phyloP scores from a whole-genome alignment of 2,888 invertebrate species.

The Congeria kusceri region DNA sequence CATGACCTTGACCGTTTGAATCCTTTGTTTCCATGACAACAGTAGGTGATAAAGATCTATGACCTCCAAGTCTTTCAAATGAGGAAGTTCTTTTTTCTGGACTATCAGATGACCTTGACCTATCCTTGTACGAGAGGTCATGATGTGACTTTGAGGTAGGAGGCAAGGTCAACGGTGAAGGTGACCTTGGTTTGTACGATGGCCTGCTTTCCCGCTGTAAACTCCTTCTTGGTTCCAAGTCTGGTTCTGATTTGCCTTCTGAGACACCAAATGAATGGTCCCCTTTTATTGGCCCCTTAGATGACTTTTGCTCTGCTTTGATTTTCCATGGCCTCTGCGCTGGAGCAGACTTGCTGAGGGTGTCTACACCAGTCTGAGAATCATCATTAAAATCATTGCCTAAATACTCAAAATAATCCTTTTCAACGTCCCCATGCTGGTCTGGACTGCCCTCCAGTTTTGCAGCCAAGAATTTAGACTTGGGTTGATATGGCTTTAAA shows the following conservation, averaged over 20 bases:
- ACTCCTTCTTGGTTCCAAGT: slow-evolving; percentile 9
- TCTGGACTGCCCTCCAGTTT: slow-evolving; percentile 15
- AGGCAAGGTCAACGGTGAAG: slow-evolving; percentile 54
- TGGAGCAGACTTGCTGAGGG: no score
- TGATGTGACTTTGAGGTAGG: slow-evolving; percentile 36
- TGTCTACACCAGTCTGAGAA: no score
- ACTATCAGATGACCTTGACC: slow-evolving; percentile 43
- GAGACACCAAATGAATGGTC: slow-evolving; percentile 38
- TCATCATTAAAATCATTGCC: slow-evolving; percentile 36
- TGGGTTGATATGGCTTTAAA: slow-evolving; percentile 56
- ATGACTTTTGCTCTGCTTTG: slow-evolving; percentile 2
- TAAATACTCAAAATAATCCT: slow-evolving; percentile 21
- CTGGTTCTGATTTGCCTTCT: not conserved
- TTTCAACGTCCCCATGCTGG: slow-evolving; percentile 9
- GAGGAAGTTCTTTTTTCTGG: slow-evolving; percentile 19
- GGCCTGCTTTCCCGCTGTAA: slow-evolving; percentile 15
- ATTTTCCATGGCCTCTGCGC: slow-evolving; percentile 26
- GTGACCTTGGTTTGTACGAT: slow-evolving; percentile 49
- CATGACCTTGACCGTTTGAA: slow-evolving; percentile 7
- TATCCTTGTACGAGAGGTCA: slow-evolving; percentile 21
- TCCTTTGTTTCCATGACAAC: slow-evolving; percentile 16
- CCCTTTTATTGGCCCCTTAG: slow-evolving; percentile 50
- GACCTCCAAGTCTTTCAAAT: slow-evolving; percentile 37
- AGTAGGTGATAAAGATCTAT: slow-evolving; percentile 46
- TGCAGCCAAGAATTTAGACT: slow-evolving; percentile 46